These are phyloP conservation scores for Hestina assimilis DNA, from an alignment of 1,140 invertebrate species.

Conservation along the genomic window DNA sequence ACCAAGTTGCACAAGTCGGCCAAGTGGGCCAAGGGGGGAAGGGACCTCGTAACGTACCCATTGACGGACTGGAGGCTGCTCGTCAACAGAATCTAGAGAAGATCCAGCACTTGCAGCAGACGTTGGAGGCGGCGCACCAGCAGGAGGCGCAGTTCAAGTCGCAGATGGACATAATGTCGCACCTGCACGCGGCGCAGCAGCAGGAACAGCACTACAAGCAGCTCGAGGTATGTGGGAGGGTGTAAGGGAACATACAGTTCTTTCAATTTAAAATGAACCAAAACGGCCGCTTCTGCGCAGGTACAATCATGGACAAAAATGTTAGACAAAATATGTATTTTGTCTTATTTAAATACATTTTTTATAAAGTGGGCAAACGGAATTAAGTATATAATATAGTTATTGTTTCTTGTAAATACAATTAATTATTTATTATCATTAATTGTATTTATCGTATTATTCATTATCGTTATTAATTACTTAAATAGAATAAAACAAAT, in stretches of 20 bases:
- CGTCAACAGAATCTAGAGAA: slow-evolving; percentile 74
- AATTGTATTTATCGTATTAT: no score
- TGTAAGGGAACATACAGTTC: slow-evolving; percentile 3
- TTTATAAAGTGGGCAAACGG: no score
- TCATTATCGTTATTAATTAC: no score
- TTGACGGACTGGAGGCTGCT: slow-evolving; percentile 70
- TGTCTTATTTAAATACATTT: no score
- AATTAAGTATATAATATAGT: no score
- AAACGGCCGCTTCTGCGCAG: no score
- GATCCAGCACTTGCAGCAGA: slow-evolving; percentile 81
- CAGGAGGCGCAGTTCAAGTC: slow-evolving; percentile 88
- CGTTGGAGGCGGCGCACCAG: slow-evolving; percentile 86
- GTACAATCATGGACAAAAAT: no score
- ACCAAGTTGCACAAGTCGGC: slow-evolving; percentile 2
- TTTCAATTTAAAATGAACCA: no score
- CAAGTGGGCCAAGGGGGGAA: background rate
- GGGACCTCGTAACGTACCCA: slow-evolving; percentile 48
- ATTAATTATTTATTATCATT: no score
- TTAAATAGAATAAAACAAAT: no score
- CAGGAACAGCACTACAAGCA: slow-evolving; percentile 88
- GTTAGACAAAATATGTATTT: no score
- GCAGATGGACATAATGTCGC: slow-evolving; percentile 83
- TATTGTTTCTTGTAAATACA: no score
- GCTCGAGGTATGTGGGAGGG: slow-evolving; percentile 79
- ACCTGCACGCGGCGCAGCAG: slow-evolving; percentile 87